Base-by-base conservation (phyloP, 2,113 vertebrate species). In the Corvus cornix region DNA sequence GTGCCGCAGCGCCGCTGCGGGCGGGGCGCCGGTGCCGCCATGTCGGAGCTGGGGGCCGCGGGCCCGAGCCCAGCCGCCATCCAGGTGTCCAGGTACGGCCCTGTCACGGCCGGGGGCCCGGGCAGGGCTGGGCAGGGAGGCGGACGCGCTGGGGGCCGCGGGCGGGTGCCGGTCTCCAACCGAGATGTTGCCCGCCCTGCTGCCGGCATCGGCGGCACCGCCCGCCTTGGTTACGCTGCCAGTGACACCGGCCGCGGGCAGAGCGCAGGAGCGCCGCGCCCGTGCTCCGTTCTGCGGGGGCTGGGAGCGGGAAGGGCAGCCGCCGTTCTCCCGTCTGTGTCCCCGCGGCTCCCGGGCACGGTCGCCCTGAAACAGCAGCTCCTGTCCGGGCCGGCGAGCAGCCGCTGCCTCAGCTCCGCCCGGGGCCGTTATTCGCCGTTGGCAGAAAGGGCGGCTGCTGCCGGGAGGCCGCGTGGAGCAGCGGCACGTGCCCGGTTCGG, bases 21-120 rank as follows among this genome's bases (percentile, higher is more conserved):
- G 79, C 43, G 72, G 84, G 89, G 76, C 52, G 46, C 86, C 58
- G 92, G 82, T 70, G 76, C 87, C 86, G 92, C 84, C 88, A 96
- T 97, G 97, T 95, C 96, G 79, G 75, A 87, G 51, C 58, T 73
- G 48, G 96, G 80, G 86, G 77, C 93, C 39, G 62, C 68, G 56
- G 64, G 80, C 31, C 91, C 96, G 55, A 90, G 92, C 43, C 89
- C 98, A 48, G 97, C 98, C 33, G 97, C 98, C 52, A 98, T 99
- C 85, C 98, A 99, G 84, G 96, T 99, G 70, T 98, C 98, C 98
- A 98, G 99, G 99, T 99, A 98, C 43, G 60, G 44, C 21, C 31
- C 28, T 35, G 28, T 52, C n/a, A 35, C 63, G 10, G 3, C 11
- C 7, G 43, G 43, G 41, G 9, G 9, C 2, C 2, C 24, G 52